Conservation (phyloP, 2,888 invertebrate genomes). For the Nycteola revayana region DNA sequence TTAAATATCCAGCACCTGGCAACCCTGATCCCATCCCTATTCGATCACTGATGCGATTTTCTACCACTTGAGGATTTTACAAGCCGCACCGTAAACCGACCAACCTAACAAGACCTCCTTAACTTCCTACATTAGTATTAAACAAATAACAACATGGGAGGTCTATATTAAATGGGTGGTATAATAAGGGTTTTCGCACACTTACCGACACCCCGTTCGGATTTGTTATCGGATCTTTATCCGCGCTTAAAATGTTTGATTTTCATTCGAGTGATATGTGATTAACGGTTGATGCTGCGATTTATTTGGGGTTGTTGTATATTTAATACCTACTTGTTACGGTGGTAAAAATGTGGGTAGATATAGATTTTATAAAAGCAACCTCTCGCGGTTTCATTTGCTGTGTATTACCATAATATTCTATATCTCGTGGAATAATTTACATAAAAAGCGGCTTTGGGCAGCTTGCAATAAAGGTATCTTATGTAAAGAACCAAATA, state of each 20-base stretch:
- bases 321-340: no score
- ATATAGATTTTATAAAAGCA: no score
- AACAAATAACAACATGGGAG: constrained; percentile 1
- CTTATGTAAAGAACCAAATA: no score
- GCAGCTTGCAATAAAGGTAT: no score
- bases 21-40: constrained; percentile 31
- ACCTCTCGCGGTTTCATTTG: no score
- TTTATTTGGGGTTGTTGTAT: not conserved
- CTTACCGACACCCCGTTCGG: constrained; percentile 44
- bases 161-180: constrained; percentile 27
- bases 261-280: constrained; percentile 39
- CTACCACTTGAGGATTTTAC: constrained; percentile 63
- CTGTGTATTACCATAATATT: no score
- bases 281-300: constrained; percentile 21
- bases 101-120: constrained; percentile 22
- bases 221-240: constrained; percentile 43
- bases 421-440: no score
- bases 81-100: constrained; percentile 46
- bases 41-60: constrained; percentile 64
- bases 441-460: no score
- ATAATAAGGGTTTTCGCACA: constrained; percentile 43
- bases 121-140: constrained; percentile 3
- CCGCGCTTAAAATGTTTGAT: constrained; percentile 51
- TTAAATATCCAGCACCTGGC: no score
- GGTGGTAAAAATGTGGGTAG: no score